Evolutionary conservation across 2,113 vertebrate species (phyloP), one percentile per base, ranked within the genome.

Genomic region (Pelobates fuscus): DNA sequence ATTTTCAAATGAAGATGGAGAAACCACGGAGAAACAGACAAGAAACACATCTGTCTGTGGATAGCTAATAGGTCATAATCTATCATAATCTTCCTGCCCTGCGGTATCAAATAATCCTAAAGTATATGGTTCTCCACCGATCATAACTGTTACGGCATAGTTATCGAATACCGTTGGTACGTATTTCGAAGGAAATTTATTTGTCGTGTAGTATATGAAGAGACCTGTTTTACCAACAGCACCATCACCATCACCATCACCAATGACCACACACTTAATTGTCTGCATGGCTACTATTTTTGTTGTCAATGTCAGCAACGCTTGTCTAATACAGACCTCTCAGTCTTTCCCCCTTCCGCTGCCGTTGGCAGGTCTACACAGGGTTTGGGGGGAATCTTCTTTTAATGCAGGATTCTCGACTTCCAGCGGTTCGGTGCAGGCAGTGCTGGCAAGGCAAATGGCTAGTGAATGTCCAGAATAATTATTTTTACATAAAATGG

Each of bases 121-220:
- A 82, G 96, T 98, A 85, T 98, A 99, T 41, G 95, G 96, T 85
- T 99, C 96, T 82, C 94, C 95, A 73, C 94, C 97, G 71, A 99
- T 98, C 96, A 97, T 98, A 87, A 99, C 97, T 79, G 97, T 98
- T 80, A 98, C 97, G 88, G 96, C 96, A 95, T 98, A 98, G 91
- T 96, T 98, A 89, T 99, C 95, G 43, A 98, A 99, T 83, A 98
- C 97, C 89, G 96, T 98, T 3, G 96, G 96, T 80, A 98, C 96
- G 2, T 98, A 98, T 84, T 98, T 95, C 29, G 97, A 98, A 14
- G 96, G 97, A 80, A 99, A 99, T 88, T 99, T 98, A 86, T 98
- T 99, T 85, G 97, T 98, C 81, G 96, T 98, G 26, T 98, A 99
- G 55, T 96, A 99, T 86, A 98, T 98, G 89, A 99, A 84, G 65